Evolutionary conservation across 2,888 invertebrate species (phyloP).

Genomic region (Amphipoea oculea): DNA sequence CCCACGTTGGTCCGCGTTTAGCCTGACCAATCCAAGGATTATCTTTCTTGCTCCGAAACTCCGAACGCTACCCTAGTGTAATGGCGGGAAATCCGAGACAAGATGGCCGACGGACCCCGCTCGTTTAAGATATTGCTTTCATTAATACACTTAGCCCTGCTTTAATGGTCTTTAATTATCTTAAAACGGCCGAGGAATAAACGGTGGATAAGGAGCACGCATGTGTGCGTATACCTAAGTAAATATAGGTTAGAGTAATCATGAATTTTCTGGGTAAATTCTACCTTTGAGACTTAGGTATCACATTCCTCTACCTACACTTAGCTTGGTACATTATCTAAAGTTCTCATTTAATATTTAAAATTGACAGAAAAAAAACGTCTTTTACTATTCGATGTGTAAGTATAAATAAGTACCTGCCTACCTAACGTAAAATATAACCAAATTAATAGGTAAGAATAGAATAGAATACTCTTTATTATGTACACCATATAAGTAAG

Average conservation of each 20-base stretch:
- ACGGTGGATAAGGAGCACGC: background rate
- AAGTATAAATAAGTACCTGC: too few relatives aligned
- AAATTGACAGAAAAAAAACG: background rate
- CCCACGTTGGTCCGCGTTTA: constrained; percentile 66
- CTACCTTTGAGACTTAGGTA: background rate
- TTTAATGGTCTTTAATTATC: constrained; percentile 70
- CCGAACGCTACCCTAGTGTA: constrained; percentile 70
- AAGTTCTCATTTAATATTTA: background rate
- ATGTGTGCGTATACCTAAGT: background rate
- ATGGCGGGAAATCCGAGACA: constrained; percentile 80
- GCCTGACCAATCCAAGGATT: constrained; percentile 83
- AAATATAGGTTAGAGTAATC: background rate
- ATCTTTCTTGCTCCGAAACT: constrained; percentile 78
- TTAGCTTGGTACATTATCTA: background rate
- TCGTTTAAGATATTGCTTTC: constrained; percentile 75
- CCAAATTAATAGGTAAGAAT: background rate
- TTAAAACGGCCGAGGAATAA: constrained; percentile 54
- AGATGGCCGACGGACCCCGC: constrained; percentile 79
- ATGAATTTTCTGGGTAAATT: background rate
- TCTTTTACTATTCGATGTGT: background rate
- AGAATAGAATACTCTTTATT: too few relatives aligned
- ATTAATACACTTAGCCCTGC: constrained; percentile 70
- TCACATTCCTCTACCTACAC: background rate
- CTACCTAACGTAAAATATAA: background rate
- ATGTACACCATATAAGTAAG: too few relatives aligned